Conservation (phyloP, 2,113 vertebrate genomes). For the Cynopterus brachyotis region DNA sequence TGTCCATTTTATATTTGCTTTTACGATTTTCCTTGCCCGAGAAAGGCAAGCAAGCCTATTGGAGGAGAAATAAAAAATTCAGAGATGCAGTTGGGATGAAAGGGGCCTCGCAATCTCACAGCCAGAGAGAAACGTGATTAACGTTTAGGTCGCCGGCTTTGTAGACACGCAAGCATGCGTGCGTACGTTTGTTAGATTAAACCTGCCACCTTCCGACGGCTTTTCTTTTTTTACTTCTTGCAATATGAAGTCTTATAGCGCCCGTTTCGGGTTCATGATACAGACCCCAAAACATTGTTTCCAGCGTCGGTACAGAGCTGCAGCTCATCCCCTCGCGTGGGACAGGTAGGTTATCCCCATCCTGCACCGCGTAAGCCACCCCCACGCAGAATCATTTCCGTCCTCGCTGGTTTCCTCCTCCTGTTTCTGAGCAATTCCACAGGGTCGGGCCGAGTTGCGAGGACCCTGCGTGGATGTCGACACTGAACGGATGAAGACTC, state of each 20-base stretch:
- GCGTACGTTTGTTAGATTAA: neutral
- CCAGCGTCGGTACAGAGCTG: neutral
- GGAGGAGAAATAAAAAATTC: neutral
- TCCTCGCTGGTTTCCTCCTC: neutral
- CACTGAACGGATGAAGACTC: neutral
- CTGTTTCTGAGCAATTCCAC: neutral
- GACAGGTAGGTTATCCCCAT: too few species aligned
- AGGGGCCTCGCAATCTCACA: neutral
- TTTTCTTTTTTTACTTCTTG: neutral
- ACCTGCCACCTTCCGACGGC: neutral
- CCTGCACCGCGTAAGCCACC: too few species aligned
- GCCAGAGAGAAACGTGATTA: neutral
- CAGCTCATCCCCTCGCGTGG: neutral
- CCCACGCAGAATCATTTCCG: too few species aligned
- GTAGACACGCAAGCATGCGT: neutral
- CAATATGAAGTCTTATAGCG: neutral
- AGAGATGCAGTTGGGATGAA: neutral
- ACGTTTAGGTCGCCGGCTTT: neutral
- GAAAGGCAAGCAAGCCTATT: neutral
- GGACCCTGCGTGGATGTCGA: accelerated
- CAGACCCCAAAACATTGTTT: too few species aligned
- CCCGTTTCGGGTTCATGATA: neutral
- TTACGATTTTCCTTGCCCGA: neutral
- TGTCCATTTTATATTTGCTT: neutral
- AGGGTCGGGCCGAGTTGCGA: neutral